Conservation (phyloP, 2,113 vertebrate species). For the Megaceryle maxima region DNA sequence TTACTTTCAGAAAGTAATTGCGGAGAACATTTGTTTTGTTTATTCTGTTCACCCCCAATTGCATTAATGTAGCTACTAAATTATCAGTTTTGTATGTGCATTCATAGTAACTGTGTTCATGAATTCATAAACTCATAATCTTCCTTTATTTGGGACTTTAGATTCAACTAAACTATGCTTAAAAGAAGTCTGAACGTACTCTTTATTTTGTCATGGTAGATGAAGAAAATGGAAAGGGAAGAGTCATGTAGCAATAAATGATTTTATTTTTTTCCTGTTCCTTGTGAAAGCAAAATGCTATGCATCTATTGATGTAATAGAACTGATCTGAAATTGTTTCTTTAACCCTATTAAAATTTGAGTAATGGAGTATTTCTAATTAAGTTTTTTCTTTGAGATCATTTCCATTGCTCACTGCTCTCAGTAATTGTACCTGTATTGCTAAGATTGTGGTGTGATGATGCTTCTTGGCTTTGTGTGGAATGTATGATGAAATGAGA, state of each 20-base stretch:
- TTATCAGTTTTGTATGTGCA: background rate
- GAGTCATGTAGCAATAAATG: background rate
- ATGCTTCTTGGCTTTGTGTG: background rate
- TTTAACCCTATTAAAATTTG: background rate
- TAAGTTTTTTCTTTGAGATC: background rate
- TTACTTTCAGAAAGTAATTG: background rate
- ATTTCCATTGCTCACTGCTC: background rate
- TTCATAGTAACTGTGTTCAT: background rate
- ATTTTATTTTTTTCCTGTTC: background rate
- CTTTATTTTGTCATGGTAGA: background rate
- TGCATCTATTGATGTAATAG: background rate
- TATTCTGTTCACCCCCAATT: background rate
- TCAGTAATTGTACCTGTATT: background rate
- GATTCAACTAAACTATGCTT: background rate
- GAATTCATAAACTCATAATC: background rate
- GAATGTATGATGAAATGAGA: background rate
- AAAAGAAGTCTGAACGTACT: background rate
- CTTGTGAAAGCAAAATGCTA: background rate
- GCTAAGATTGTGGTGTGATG: background rate
- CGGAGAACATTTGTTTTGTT: background rate
- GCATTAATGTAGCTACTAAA: background rate
- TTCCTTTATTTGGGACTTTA: background rate
- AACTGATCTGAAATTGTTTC: background rate
- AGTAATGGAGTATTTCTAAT: background rate
- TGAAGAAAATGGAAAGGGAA: background rate